Evolutionary conservation across 2,113 vertebrate species (phyloP), one percentile per base, ranked within the genome.

Genomic region (Micronisus gabar): DNA sequence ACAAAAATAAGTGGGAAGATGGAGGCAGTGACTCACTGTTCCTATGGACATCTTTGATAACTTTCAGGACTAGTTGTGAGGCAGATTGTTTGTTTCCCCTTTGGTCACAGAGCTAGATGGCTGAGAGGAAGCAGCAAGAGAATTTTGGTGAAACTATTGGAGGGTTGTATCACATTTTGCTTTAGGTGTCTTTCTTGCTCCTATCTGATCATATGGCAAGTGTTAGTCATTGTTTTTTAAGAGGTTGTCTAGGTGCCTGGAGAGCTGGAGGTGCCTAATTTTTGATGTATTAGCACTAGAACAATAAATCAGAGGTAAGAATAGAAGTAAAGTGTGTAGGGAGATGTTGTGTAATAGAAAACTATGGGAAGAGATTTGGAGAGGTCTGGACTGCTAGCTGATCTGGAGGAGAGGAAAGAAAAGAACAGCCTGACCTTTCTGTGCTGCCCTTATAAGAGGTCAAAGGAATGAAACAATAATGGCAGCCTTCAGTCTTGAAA

Each of bases 361-460:
- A 40, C 55, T 71, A 15, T 40, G 30, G 38, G 17, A 82, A 71
- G 59, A 91, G 40, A 65, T 36, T 81, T 86, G 22, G 61, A 93
- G 76, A 91, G 27, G 41, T 80, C 41, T 80, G 79, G 59, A 20
- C 62, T 91, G 52, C 30, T 4, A 4, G 68, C 34, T 87, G 52
- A 81, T 71, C 34, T 59, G 40, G 13, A 83, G 23, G 53, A 94
- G 38, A 86, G 56, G 76, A 72, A 87, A 79, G 74, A 89, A 95
- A 95, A 97, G 81, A 95, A 86, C 93, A 96, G 70, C 61, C 84
- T 88, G 93, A 85, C 93, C 89, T 97, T 97, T 96, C 91, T 62
- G 29, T 62, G 66, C 41, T 95, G 95, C 73, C 81, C 93, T 96
- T 96, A 82, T 66, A 41, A 82, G 94, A 95, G 93, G 91, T 93